These are phyloP conservation scores for Alethe diademata DNA, from an alignment of 2,113 vertebrate genomes.

Conservation along the genomic window DNA sequence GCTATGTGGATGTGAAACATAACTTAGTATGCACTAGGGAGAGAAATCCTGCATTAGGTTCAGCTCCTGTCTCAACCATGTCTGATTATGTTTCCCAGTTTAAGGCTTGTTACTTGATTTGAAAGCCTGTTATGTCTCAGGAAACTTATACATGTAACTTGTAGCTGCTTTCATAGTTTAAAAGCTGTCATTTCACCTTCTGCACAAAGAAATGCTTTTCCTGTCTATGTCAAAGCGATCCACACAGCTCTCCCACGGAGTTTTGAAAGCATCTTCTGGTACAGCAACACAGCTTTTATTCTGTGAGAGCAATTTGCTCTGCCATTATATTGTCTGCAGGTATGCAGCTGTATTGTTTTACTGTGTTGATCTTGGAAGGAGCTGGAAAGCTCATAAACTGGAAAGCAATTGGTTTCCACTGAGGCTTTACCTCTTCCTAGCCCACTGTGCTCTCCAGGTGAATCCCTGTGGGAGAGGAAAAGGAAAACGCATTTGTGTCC, in stretches of 20 bases:
- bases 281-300: slow-evolving; percentile 7
- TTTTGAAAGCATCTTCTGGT: not conserved
- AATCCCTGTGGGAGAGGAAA: not conserved
- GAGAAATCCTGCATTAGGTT: not conserved
- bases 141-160: not conserved
- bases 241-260: not conserved
- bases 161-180: slow-evolving; percentile 3
- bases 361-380: slow-evolving; percentile 16
- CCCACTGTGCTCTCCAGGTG: slow-evolving; percentile 9
- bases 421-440: slow-evolving; percentile 9
- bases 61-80: not conserved
- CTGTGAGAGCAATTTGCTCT: slow-evolving; percentile 41
- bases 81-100: not conserved
- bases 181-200: slow-evolving; percentile 23
- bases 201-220: slow-evolving; percentile 9
- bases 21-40: not conserved
- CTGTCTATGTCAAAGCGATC: not conserved
- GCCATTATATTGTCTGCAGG: slow-evolving; percentile 43
- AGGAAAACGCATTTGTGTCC: not conserved
- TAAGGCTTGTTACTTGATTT: slow-evolving; percentile 14
- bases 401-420: slow-evolving; percentile 15
- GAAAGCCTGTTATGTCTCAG: not conserved
- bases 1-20: not conserved
- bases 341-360: slow-evolving; percentile 51
- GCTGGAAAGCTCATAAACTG: slow-evolving; percentile 34